Evolutionary conservation across 2,797 vertebrate species (phyloP).

Genomic region (Lagorchestes hirsutus): DNA sequence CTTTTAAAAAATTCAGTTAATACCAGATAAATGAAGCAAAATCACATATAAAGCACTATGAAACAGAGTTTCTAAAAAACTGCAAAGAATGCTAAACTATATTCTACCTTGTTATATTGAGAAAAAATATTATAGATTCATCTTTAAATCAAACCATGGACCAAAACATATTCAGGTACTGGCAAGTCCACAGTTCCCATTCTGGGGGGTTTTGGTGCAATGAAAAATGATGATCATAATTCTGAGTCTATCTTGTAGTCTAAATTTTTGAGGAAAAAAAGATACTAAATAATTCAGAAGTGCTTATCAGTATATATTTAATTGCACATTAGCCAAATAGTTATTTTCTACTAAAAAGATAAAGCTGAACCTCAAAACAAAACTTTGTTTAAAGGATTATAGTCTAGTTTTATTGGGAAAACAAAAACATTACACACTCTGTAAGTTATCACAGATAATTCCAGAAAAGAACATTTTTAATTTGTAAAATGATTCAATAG

Average conservation of each 20-base stretch:
- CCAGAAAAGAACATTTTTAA: background rate
- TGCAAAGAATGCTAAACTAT: background rate
- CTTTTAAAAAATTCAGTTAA: background rate
- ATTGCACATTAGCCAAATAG: background rate
- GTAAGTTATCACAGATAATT: background rate
- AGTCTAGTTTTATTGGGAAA: background rate
- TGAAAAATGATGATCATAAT: background rate
- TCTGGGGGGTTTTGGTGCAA: background rate
- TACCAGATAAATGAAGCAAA: background rate
- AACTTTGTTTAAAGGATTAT: background rate
- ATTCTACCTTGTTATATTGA: background rate
- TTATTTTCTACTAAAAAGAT: background rate
- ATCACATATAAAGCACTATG: background rate
- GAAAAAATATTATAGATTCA: background rate
- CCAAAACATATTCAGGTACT: background rate
- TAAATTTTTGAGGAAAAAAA: background rate
- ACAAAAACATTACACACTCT: background rate
- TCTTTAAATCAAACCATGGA: background rate
- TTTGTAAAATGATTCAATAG: constrained; percentile 33
- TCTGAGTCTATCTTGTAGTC: background rate
- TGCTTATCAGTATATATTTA: background rate
- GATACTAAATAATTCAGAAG: background rate
- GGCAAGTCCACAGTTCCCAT: background rate
- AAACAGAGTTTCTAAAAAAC: background rate
- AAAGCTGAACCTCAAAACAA: background rate